Percentiles rank a stretch among this genome's conserved stretches.
phyloP scores from a whole-genome alignment of 2,888 invertebrate genomes.

The Ellobium chinense region DNA sequence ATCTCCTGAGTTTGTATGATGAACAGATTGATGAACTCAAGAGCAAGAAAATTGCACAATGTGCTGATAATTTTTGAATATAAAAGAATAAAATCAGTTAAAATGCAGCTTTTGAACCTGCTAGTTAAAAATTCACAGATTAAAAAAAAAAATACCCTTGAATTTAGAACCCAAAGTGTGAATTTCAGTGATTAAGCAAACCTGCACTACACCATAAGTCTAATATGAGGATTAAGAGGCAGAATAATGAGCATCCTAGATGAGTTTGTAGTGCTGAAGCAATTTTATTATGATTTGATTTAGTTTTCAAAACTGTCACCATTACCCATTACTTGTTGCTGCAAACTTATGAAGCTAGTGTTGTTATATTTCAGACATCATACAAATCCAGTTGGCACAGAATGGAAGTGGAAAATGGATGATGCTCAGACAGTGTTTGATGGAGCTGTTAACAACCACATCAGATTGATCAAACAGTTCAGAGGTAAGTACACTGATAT shows the following conservation, averaged over 20 bases:
- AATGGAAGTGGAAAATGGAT: conserved; percentile 83
- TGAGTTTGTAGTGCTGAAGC: background rate
- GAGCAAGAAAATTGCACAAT: no score
- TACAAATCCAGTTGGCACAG: conserved; percentile 82
- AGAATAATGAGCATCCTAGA: background rate
- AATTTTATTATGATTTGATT: no score
- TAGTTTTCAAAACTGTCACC: background rate
- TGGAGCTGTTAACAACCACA: conserved; percentile 81
- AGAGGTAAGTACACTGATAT: conserved; percentile 63
- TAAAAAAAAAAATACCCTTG: no score
- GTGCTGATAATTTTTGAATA: no score
- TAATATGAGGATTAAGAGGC: background rate
- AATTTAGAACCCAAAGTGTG: no score
- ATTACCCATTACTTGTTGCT: background rate
- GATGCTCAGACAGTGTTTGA: conserved; percentile 80
- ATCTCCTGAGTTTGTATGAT: no score
- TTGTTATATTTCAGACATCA: conserved; percentile 78
- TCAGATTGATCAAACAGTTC: conserved; percentile 81
- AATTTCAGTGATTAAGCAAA: no score
- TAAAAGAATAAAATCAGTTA: no score
- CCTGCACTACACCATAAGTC: no score
- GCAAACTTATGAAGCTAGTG: background rate
- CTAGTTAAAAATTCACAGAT: no score
- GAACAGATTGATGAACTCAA: no score
- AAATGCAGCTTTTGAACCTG: no score